Conservation (phyloP, 2,888 invertebrate genomes). For the Pycnomerus fuliginosus region DNA sequence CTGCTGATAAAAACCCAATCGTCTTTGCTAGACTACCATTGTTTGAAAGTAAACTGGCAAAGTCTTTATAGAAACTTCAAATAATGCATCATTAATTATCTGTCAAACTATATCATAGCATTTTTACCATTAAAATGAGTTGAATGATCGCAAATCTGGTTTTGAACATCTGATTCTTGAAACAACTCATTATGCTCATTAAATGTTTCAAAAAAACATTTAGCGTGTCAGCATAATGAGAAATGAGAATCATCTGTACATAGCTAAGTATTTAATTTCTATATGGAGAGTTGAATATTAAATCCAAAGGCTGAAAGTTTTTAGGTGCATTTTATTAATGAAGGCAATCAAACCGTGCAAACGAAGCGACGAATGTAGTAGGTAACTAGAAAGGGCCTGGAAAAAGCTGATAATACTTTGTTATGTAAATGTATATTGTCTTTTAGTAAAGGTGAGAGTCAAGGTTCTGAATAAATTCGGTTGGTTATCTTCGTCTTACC, state of each 20-base stretch:
- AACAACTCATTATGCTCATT: not conserved
- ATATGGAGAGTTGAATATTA: not conserved
- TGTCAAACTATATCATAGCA: not conserved
- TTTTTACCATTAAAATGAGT: not conserved
- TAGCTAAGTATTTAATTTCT: not conserved
- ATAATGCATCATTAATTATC: slow-evolving; percentile 34
- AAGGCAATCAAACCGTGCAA: slow-evolving; percentile 22
- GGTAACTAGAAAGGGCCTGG: slow-evolving; percentile 19
- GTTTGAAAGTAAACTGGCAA: slow-evolving; percentile 25
- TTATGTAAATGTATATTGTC: slow-evolving; percentile 50
- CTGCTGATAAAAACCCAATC: slow-evolving; percentile 26
- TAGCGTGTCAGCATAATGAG: not conserved
- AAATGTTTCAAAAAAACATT: not conserved
- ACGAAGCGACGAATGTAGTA: slow-evolving; percentile 9
- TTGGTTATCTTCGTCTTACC: slow-evolving; percentile 43
- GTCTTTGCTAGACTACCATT: slow-evolving; percentile 23
- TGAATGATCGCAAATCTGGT: not conserved
- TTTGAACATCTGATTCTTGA: not conserved
- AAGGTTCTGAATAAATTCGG: slow-evolving; percentile 46
- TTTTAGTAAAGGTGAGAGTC: slow-evolving; percentile 44
- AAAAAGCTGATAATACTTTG: slow-evolving; percentile 45
- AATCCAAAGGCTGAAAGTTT: slow-evolving; percentile 13
- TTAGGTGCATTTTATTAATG: slow-evolving; percentile 17
- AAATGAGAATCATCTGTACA: not conserved
- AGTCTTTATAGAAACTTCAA: slow-evolving; percentile 27